Evolutionary conservation across 2,113 vertebrate species (phyloP).

Genomic region (Lampris megalopsis): DNA sequence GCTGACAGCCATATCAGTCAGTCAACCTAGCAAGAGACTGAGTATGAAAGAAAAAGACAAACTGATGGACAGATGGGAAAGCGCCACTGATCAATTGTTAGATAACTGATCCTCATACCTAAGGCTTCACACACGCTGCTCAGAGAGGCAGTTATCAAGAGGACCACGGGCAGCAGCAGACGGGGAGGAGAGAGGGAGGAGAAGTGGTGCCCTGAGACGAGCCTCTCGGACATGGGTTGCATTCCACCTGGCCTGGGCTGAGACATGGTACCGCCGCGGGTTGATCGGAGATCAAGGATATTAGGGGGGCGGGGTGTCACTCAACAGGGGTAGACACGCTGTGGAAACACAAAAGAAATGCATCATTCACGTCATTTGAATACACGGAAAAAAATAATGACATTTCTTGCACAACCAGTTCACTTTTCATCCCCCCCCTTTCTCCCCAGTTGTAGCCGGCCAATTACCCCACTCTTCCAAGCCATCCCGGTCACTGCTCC

Average conservation of each 20-base stretch:
- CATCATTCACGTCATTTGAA: conserved; percentile 36
- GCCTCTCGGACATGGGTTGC: conserved; percentile 50
- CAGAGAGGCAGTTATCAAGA: conserved; percentile 63
- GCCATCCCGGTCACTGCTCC: no score
- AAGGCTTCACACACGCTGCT: conserved; percentile 56
- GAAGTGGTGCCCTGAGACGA: conserved; percentile 54
- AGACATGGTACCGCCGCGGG: conserved; percentile 66
- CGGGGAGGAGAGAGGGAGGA: conserved; percentile 42
- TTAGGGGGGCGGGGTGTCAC: conserved; percentile 41
- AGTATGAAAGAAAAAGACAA: neutral
- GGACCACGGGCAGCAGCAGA: conserved; percentile 63
- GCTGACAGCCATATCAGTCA: neutral
- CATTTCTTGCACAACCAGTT: no score
- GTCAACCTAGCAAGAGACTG: neutral
- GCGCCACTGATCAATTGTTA: neutral
- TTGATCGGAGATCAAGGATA: conserved; percentile 45
- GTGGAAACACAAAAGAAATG: conserved; percentile 42
- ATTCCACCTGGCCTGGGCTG: conserved; percentile 48
- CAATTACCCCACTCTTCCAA: no score
- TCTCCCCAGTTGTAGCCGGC: neutral
- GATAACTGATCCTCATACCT: conserved; percentile 51
- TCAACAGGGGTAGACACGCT: conserved; percentile 76
- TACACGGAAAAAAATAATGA: conserved; percentile 4
- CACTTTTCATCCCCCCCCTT: conserved; percentile 10
- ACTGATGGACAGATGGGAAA: neutral